phyloP scores from a whole-genome alignment of 2,797 vertebrate genomes.

The Schizopygopsis pylzovi region DNA sequence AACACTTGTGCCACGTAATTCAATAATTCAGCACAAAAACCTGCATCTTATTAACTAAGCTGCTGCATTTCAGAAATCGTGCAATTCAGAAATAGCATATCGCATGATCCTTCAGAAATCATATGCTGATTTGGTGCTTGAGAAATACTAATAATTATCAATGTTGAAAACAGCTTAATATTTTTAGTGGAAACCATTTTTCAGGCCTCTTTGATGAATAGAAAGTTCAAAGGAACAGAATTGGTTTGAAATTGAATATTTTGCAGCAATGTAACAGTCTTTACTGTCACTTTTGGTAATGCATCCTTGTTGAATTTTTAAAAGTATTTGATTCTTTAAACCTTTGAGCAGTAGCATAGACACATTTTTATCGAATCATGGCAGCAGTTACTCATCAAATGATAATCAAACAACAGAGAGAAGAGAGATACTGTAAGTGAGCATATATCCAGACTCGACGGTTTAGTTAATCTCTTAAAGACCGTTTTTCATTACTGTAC shows the following conservation, averaged over 20 bases:
- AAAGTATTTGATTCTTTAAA: not conserved
- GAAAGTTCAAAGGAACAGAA: not conserved
- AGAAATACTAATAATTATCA: not conserved
- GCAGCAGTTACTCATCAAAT: not conserved
- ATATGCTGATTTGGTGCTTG: not conserved
- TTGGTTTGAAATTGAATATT: not conserved
- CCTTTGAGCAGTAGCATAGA: not conserved
- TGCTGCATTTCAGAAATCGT: not conserved
- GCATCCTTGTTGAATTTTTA: too few relatives aligned
- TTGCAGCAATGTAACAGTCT: not conserved
- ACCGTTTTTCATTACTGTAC: constrained; percentile 17
- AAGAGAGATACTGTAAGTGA: not conserved
- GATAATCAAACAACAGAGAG: not conserved
- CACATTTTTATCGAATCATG: not conserved
- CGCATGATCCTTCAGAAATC: not conserved
- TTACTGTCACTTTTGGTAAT: not conserved
- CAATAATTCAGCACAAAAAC: not conserved
- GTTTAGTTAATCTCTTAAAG: not conserved
- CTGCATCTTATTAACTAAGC: not conserved
- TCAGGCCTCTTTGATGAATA: not conserved
- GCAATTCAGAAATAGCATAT: not conserved
- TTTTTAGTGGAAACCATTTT: not conserved
- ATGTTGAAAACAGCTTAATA: not conserved
- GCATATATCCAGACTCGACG: not conserved
- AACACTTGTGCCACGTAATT: not conserved